Evolutionary conservation across 2,797 vertebrate genomes (phyloP).

Genomic region (Toxotes lorentzi): DNA sequence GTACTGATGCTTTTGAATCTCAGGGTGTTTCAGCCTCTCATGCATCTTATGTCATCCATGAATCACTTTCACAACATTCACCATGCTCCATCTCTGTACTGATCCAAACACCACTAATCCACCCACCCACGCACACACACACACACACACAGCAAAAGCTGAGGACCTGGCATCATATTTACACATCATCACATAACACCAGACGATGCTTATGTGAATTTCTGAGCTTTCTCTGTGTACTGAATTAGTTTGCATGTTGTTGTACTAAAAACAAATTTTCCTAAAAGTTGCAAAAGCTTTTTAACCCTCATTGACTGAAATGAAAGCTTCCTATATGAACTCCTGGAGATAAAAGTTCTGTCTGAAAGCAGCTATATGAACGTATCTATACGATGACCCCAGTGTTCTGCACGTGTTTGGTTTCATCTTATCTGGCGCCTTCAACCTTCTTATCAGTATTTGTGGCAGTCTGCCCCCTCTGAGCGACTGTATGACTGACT

Average conservation of each 20-base stretch:
- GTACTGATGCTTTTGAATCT: not conserved
- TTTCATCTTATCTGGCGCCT: slow-evolving; percentile 22
- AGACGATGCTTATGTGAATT: slow-evolving; percentile 4
- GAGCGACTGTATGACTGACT: not conserved
- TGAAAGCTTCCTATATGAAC: not conserved
- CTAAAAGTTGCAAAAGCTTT: not conserved
- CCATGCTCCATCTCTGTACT: slow-evolving; percentile 13
- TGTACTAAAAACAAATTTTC: not conserved
- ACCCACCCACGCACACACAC: slow-evolving; percentile 3
- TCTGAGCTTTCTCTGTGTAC: not conserved
- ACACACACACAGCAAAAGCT: not conserved
- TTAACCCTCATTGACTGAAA: not conserved
- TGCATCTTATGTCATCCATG: slow-evolving; percentile 36
- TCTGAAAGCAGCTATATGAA: not conserved
- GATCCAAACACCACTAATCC: slow-evolving; percentile 48
- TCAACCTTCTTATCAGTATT: slow-evolving; percentile 37
- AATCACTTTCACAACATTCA: slow-evolving; percentile 27
- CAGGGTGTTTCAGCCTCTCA: slow-evolving; percentile 5
- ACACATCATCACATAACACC: slow-evolving; percentile 36
- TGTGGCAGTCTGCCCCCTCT: not conserved
- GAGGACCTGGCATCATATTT: slow-evolving; percentile 26
- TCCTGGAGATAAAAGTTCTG: not conserved
- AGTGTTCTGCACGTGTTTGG: slow-evolving; percentile 29
- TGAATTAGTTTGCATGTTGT: not conserved
- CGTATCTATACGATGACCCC: not conserved